phyloP scores from a whole-genome alignment of 2,113 vertebrate species.

The Pithys albifrons region DNA sequence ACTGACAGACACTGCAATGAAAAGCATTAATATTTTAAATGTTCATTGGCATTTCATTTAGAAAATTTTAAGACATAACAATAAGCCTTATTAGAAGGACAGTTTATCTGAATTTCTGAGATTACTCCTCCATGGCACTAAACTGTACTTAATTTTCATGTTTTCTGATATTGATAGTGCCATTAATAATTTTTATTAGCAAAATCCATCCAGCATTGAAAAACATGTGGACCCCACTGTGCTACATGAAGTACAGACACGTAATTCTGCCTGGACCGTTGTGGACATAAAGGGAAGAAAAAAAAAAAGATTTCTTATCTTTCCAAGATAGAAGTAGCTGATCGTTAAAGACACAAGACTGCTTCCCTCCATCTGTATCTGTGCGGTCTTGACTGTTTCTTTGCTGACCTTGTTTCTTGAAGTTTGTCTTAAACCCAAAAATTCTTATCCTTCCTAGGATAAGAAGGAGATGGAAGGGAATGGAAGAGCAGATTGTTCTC shows the following conservation, averaged over 20 bases:
- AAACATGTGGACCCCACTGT: fast-evolving
- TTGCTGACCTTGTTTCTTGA: neutral
- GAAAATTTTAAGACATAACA: neutral
- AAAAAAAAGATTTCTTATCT: neutral
- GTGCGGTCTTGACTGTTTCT: neutral
- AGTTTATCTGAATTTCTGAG: neutral
- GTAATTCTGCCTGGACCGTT: neutral
- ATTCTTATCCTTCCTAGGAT: neutral
- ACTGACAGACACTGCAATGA: neutral
- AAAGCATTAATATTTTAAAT: neutral
- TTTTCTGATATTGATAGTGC: neutral
- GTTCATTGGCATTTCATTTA: neutral
- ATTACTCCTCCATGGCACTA: neutral
- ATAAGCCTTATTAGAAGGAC: neutral
- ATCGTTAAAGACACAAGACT: neutral
- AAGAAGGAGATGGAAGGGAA: neutral
- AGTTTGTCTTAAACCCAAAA: neutral
- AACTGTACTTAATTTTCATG: neutral
- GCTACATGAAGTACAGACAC: neutral
- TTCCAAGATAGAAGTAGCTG: neutral
- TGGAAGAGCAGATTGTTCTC: neutral
- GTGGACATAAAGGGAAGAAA: neutral
- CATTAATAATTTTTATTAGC: neutral
- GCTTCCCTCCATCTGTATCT: neutral
- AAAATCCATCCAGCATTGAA: neutral